A percentile compares a stretch with the other conserved stretches of the same genome.
Conservation (phyloP, 2,888 invertebrate genomes). For the Synergus laeviventris region DNA sequence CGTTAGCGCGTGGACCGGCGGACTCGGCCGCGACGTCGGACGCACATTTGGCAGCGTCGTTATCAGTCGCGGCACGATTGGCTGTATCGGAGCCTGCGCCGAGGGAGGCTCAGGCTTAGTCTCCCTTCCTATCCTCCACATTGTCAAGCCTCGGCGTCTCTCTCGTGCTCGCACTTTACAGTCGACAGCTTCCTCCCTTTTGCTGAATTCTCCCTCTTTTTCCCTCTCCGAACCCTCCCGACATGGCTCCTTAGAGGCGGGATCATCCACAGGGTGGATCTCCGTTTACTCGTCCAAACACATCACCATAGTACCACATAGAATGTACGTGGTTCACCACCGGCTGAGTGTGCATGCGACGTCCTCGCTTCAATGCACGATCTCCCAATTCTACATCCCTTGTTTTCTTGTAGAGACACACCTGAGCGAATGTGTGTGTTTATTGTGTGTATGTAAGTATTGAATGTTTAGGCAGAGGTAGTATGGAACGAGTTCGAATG, state of each 20-base stretch:
- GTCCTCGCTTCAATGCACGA: not conserved
- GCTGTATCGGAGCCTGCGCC: slow-evolving; percentile 76
- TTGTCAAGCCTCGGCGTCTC: slow-evolving; percentile 22
- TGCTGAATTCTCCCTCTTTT: slow-evolving; percentile 50
- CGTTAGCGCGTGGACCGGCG: slow-evolving; percentile 71
- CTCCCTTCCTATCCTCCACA: slow-evolving; percentile 45
- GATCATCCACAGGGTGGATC: slow-evolving; percentile 73
- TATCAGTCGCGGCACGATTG: slow-evolving; percentile 75
- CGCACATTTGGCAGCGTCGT: slow-evolving; percentile 74
- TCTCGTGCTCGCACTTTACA: slow-evolving; percentile 13
- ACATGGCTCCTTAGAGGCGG: slow-evolving; percentile 73
- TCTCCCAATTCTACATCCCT: not conserved
- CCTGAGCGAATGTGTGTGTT: not conserved
- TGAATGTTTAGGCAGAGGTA: not conserved
- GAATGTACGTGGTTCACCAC: not conserved
- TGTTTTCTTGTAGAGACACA: not conserved
- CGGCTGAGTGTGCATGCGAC: not conserved
- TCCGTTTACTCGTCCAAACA: slow-evolving; percentile 43
- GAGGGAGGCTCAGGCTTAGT: slow-evolving; percentile 57
- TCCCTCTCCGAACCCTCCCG: slow-evolving; percentile 55
- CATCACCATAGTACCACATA: not conserved
- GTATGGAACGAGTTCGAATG: not conserved
- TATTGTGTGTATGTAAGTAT: not conserved
- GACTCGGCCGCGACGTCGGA: slow-evolving; percentile 66
- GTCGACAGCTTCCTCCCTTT: slow-evolving; percentile 46